phyloP scores from a whole-genome alignment of 1,140 invertebrate species.

The Pseudomyrmex gracilis region DNA sequence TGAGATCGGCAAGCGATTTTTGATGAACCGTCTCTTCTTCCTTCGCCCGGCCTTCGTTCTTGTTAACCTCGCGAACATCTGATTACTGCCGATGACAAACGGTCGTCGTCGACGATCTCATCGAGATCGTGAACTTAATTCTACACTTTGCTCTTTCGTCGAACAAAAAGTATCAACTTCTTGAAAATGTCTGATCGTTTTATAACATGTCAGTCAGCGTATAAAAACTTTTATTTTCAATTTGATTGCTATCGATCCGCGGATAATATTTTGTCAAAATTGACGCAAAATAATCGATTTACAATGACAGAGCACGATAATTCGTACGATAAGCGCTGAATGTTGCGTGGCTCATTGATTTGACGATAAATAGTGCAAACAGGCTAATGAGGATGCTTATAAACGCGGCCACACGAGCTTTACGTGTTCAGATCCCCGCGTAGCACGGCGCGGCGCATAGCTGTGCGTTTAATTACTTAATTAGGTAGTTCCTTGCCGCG shows the following conservation, averaged over 20 bases:
- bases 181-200: neutral
- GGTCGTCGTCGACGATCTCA: neutral
- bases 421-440: neutral
- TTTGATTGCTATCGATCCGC: neutral
- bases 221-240: neutral
- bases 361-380: neutral
- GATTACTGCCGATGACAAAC: neutral
- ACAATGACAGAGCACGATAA: no score
- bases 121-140: slow-evolving; percentile 7
- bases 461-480: slow-evolving; percentile 67
- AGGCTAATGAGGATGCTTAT: neutral
- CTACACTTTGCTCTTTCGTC: neutral
- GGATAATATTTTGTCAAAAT: neutral
- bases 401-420: neutral
- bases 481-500: slow-evolving; percentile 51
- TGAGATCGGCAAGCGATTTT: slow-evolving; percentile 61
- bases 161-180: neutral
- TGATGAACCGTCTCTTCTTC: slow-evolving; percentile 50
- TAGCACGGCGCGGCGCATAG: neutral
- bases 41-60: neutral
- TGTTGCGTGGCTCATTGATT: neutral
- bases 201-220: no score
- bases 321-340: neutral
- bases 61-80: slow-evolving; percentile 21
- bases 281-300: neutral